Evolutionary conservation across 2,888 invertebrate species (phyloP).

Genomic region (Clepsis dumicolana): DNA sequence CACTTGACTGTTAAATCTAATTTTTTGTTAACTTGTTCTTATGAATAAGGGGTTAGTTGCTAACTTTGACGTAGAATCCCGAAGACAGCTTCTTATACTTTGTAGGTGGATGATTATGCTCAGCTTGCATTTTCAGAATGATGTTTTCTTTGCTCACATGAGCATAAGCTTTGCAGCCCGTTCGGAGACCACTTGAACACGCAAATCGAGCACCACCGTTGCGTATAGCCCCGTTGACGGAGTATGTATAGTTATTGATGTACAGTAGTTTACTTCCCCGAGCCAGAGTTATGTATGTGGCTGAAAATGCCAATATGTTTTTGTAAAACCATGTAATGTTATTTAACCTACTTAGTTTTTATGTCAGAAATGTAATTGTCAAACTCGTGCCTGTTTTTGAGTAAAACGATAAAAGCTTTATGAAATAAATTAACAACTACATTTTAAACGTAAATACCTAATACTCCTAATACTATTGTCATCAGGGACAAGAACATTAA

Average conservation of each 20-base stretch:
- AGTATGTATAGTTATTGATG: constrained; percentile 7
- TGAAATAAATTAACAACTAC: too few relatives aligned
- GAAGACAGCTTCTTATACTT: not conserved
- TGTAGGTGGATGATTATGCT: constrained; percentile 16
- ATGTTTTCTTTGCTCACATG: constrained; percentile 10
- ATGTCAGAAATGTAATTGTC: not conserved
- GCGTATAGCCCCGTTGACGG: constrained; percentile 44
- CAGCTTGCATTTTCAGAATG: constrained; percentile 1
- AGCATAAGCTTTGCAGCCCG: constrained; percentile 31
- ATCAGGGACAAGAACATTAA: too few relatives aligned
- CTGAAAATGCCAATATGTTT: not conserved
- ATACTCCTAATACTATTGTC: too few relatives aligned
- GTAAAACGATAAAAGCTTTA: not conserved
- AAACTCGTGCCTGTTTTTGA: not conserved
- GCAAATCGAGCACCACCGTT: constrained; percentile 45
- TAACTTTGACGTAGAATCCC: not conserved
- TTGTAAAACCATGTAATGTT: not conserved
- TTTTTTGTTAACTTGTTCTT: too few relatives aligned
- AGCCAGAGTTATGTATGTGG: constrained; percentile 14
- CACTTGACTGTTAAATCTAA: too few relatives aligned
- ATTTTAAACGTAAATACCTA: too few relatives aligned
- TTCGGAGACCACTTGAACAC: constrained; percentile 44
- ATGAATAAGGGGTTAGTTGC: not conserved
- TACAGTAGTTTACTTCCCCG: constrained; percentile 3
- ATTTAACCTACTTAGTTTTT: not conserved